Base-by-base conservation (phyloP, 2,797 vertebrate genomes). In the Cichlasoma orientale region DNA sequence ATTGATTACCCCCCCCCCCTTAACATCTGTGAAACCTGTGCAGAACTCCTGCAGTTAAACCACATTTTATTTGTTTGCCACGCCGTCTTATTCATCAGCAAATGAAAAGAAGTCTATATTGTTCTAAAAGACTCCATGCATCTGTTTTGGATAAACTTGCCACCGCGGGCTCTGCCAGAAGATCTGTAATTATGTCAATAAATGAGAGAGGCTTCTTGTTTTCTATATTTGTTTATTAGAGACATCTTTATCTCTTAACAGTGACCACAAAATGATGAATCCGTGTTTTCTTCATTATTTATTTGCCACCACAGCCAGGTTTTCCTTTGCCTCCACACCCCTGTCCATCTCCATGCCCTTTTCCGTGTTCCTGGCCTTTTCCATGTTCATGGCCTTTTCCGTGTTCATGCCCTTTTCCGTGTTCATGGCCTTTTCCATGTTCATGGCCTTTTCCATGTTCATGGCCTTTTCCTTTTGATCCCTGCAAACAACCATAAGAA, bases 191-290 rank as follows among this genome's bases (percentile, higher is more conserved):
- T 23, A 63, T 25, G 16, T 41, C 7, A 63, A 63, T 9, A 41
- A 25, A 63, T 1, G 2, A 44, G 38, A 63, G 8, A 73, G 36
- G 27, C 16, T 53, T 41, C 1, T 56, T 61, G 4, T 63, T 83
- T 71, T 68, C 8, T 56, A 11, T 19, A 71, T 79, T 16, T 25
- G 11, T 90, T 88, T 87, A 84, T 78, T 86, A 2, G 4, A 58
- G 2, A 66, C 71, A 31, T 44, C 11, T 52, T 76, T 36, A 11
- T 69, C 59, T 75, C n/a, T 75, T 44, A 56, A 66, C 16, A 75
- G 41, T 56, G 61, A 16, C 53, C 10, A 76, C 23, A 74, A 23
- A 57, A 58, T 31, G 2, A 4, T 2, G 2, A 69, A 9, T 14
- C 41, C 14, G 13, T 14, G 13, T 14, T 14, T 44, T 44, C 13